Evolutionary conservation across 2,113 vertebrate genomes (phyloP), one percentile per base, ranked within the genome.

Genomic region (Oreochromis spilurus): DNA sequence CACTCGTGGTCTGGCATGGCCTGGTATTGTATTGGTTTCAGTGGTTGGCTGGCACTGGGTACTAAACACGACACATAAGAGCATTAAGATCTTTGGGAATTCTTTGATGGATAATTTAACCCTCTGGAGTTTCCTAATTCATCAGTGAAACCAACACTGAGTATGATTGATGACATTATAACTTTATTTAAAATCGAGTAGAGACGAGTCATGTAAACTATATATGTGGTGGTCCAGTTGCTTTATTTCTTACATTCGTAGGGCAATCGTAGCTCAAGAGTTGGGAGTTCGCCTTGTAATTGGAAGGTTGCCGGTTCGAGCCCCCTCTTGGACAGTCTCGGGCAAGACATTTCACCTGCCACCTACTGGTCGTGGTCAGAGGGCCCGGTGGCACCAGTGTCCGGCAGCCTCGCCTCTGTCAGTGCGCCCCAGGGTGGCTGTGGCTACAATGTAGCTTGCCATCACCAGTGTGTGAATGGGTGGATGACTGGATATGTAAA

Each of bases 1-100:
- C 45, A 29, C 24, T 5, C 65, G 9, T 14, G 70, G 72, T 45
- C 34, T 36, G 52, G 3, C 21, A 1, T 34, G 83, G 26, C 43
- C 11, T 48, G 79, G 79, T 50, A 17, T 24, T 6, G 31, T 24
- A 26, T 9, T 38, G 81, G 19, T 52, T 16, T 78, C 29, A 7
- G 10, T 21, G 86, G 62, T 72, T 57, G 84, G 83, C 78, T 85
- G 86, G 88, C 83, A 34, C 75, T 11, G 31, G 14, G 67, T 9
- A 34, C 87, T 19, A 85, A 83, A 65, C 40, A 11, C 70, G 34
- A 29, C 52, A 12, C 4, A 5, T 91, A 92, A 94, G 85, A 89
- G 90, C 55, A 88, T 93, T 93, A 93, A 81, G 85, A 62, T 83
- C 88, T 91, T 88, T 88, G 82, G 65, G 17, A 55, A 77, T 85